phyloP scores from a whole-genome alignment of 2,888 invertebrate species.

The Epinotia demarniana region DNA sequence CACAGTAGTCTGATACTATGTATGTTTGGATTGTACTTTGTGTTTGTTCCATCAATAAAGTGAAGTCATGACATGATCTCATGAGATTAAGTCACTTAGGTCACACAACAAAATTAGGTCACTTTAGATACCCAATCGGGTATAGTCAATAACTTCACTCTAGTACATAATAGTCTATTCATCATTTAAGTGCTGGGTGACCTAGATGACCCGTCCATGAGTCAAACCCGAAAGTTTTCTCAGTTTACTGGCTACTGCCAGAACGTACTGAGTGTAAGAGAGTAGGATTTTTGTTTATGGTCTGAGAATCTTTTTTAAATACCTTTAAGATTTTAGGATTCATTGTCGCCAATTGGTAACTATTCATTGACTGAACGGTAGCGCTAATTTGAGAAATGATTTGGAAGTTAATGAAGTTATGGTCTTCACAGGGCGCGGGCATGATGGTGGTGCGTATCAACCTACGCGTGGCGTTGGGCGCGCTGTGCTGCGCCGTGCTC shows the following conservation, averaged over 20 bases:
- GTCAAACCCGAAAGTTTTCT: background rate
- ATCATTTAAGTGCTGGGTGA: background rate
- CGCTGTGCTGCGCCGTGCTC: slow-evolving; percentile 86
- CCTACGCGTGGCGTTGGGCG: slow-evolving; percentile 89
- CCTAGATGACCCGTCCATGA: slow-evolving; percentile 1
- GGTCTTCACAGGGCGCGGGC: slow-evolving; percentile 56
- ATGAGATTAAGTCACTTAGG: background rate
- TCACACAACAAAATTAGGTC: slow-evolving; percentile 21
- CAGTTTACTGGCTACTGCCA: background rate
- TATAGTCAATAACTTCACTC: slow-evolving; percentile 10
- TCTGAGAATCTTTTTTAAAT: too few relatives aligned
- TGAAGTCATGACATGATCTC: background rate
- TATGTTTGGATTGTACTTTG: too few relatives aligned
- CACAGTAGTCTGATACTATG: too few relatives aligned
- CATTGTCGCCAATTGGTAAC: too few relatives aligned
- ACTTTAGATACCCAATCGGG: slow-evolving; percentile 18
- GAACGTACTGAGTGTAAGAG: background rate
- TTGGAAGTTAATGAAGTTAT: background rate
- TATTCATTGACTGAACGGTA: too few relatives aligned
- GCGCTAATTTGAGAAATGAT: background rate
- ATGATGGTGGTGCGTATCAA: slow-evolving; percentile 91
- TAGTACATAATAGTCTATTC: background rate
- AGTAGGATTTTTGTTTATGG: background rate
- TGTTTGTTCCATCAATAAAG: background rate
- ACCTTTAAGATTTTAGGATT: too few relatives aligned